Evolutionary conservation across 2,797 vertebrate species (phyloP), one percentile per base, ranked within the genome.

Genomic region (Phoxinus dragarum): DNA sequence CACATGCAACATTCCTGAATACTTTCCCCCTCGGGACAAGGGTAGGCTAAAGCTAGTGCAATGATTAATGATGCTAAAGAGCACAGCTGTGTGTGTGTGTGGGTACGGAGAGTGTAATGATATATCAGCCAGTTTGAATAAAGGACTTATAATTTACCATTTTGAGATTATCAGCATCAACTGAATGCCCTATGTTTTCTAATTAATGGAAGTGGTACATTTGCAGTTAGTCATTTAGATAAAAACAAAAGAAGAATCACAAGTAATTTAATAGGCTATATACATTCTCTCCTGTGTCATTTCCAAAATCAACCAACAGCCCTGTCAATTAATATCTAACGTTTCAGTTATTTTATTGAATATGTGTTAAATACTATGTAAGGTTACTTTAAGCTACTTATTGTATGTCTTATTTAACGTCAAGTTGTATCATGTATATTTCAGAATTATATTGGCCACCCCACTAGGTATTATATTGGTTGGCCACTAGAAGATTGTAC

Each of bases 1-100:
- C n/a, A 64, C 56, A 78, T 42, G 56, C 76, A 21, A 64, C 56
- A 78, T 78, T 78, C 76, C 56, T 44, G 76, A 78, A 78, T 64
- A 31, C 56, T 19, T 59, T 76, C 7, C 9, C 75, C 75, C 54
- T 78, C 1, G 75, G 38, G 16, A 64, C 54, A 64, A 44, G 76
- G 38, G 76, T 42, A 64, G 56, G 56, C 38, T 78, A 31, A 14
- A 78, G 76, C 38, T 78, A 61, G 23, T 61, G 8, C 38, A 31
- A 56, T 64, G 38, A 64, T 78, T 78, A 64, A 44, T 78, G n/a
- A 21, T 78, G 56, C 76, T 64, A 61, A 78, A 78, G 54, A 42
- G 56, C 76, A 64, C 56, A 78, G 76, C 76, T 78, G 76, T 31
- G 54, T 44, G 14, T 66, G 75, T 78, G 23, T 76, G 31, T 78